phyloP scores from a whole-genome alignment of 2,888 invertebrate genomes.

The Andrena chrysosceles region DNA sequence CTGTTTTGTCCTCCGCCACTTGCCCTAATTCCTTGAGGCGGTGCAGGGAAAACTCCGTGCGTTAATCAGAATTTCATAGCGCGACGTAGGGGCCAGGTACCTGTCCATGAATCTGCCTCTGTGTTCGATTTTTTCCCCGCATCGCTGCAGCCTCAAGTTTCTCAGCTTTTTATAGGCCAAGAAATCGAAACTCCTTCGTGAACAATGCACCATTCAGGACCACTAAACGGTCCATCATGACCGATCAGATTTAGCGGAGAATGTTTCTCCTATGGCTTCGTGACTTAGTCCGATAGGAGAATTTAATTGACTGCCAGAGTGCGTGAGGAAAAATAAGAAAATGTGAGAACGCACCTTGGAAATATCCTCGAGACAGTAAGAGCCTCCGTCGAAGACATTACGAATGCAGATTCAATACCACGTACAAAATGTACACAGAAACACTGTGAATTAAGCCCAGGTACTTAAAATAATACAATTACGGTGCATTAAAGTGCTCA shows the following conservation, averaged over 20 bases:
- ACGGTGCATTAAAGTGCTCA: background rate
- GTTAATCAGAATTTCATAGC: constrained; percentile 80
- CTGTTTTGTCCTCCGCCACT: constrained; percentile 45
- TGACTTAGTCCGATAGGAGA: constrained; percentile 6
- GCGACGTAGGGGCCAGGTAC: constrained; percentile 37
- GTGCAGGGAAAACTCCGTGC: constrained; percentile 71
- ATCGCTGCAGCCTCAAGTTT: background rate
- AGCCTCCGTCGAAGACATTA: background rate
- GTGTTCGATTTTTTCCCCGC: constrained; percentile 8
- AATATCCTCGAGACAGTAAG: background rate
- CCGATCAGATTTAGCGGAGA: background rate
- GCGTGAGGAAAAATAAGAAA: background rate
- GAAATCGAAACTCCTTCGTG: constrained; percentile 25
- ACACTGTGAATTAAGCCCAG: background rate
- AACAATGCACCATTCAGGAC: constrained; percentile 30
- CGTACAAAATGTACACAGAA: background rate
- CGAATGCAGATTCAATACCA: background rate
- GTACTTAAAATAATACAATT: background rate
- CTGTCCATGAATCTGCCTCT: constrained; percentile 14
- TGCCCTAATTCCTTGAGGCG: constrained; percentile 74
- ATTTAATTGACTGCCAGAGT: background rate
- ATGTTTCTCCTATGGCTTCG: background rate
- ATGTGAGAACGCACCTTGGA: background rate
- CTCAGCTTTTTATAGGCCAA: constrained; percentile 43
- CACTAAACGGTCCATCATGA: constrained; percentile 25